A percentile compares a stretch with the other conserved stretches of the same genome.
Conservation (phyloP, 2,888 invertebrate genomes). For the Agonopterix arenella region DNA sequence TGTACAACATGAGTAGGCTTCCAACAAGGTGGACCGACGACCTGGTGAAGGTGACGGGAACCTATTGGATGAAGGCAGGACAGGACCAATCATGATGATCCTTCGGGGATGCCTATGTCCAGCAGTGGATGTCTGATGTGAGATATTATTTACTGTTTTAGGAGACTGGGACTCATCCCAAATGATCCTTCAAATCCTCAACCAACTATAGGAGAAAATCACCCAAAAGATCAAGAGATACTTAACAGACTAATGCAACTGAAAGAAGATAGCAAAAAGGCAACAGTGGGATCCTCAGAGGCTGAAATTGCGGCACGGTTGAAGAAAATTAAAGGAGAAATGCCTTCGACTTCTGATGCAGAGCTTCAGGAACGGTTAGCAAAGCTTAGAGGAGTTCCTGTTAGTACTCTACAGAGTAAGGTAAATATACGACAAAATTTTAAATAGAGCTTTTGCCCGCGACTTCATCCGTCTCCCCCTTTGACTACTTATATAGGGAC, state of each 20-base stretch:
- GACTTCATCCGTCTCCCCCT: no score
- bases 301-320: constrained; percentile 45
- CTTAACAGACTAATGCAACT: constrained; percentile 81
- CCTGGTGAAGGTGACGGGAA: no score
- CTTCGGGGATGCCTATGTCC: no score
- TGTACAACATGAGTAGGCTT: no score
- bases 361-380: constrained; percentile 81
- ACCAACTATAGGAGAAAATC: background rate
- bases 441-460: background rate
- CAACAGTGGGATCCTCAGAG: constrained; percentile 19
- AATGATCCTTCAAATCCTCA: constrained; percentile 9
- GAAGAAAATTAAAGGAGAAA: constrained; percentile 44
- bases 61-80: no score
- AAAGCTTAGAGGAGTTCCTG: constrained; percentile 79
- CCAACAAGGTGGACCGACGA: no score
- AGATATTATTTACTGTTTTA: constrained; percentile 11
- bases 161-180: constrained; percentile 23
- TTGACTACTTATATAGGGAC: no score
- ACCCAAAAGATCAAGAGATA: constrained; percentile 53
- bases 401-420: constrained; percentile 31
- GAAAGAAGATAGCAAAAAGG: constrained; percentile 70
- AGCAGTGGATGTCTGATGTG: background rate
- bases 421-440: constrained; percentile 18
- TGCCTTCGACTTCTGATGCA: constrained; percentile 74
- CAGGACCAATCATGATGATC: no score